Evolutionary conservation across 1,140 invertebrate species (phyloP).

Genomic region (Plutomurus gul): DNA sequence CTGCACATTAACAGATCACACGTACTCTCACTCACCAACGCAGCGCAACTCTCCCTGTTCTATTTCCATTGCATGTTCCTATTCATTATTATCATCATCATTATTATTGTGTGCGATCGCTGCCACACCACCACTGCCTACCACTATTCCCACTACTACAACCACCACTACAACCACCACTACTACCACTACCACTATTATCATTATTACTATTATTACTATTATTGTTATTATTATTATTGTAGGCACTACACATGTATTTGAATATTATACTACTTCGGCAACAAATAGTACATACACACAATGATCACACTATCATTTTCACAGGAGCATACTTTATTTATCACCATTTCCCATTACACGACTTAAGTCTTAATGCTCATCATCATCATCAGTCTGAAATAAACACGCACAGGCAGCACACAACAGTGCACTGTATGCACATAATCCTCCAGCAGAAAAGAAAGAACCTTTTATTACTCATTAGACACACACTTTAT

Average conservation of each 20-base stretch:
- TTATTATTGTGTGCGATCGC: too few species aligned
- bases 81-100: conserved; percentile 29
- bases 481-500: neutral
- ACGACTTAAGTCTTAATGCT: neutral
- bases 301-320: too few species aligned
- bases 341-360: conserved; percentile 19
- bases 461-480: conserved; percentile 2
- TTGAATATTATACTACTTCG: too few species aligned
- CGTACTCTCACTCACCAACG: neutral
- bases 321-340: too few species aligned
- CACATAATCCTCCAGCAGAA: neutral
- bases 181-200: too few species aligned
- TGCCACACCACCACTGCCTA: too few species aligned
- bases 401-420: conserved; percentile 24
- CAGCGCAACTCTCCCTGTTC: neutral
- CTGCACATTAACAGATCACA: conserved; percentile 18
- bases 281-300: too few species aligned
- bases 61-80: conserved; percentile 20
- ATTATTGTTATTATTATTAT: neutral
- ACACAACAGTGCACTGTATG: neutral
- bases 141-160: neutral
- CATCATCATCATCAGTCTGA: neutral
- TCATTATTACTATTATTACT: too few species aligned
- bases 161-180: too few species aligned
- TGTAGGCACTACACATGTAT: neutral